Evolutionary conservation across 1,140 invertebrate genomes (phyloP).

Genomic region (Pseudomyrmex cubaensis): DNA sequence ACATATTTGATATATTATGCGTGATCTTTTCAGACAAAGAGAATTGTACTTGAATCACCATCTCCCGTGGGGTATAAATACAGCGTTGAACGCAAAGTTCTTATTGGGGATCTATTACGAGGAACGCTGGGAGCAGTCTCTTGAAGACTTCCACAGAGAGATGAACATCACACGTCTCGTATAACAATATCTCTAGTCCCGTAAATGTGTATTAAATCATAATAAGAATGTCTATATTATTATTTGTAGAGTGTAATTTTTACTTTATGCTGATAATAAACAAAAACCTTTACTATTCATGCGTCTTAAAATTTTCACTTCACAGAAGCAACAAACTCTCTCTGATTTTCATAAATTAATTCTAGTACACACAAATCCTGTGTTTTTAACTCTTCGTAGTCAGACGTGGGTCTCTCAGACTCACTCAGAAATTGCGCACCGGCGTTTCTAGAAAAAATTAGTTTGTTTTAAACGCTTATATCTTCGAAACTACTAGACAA

Average conservation of each 20-base stretch:
- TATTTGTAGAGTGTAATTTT: not conserved
- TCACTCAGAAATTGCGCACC: too few species aligned
- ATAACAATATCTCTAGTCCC: not conserved
- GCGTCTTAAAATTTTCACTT: too few species aligned
- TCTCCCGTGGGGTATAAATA: constrained; percentile 95
- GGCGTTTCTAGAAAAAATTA: too few species aligned
- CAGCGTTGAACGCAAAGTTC: constrained; percentile 91
- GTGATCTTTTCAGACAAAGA: constrained; percentile 88
- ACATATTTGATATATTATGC: not conserved
- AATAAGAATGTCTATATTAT: not conserved
- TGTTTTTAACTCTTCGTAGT: too few species aligned
- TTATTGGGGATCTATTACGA: constrained; percentile 96
- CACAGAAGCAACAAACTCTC: too few species aligned
- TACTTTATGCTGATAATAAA: too few species aligned
- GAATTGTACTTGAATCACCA: constrained; percentile 91
- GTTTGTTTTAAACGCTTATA: too few species aligned
- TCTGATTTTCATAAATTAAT: too few species aligned
- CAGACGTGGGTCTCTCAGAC: too few species aligned
- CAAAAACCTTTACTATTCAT: too few species aligned
- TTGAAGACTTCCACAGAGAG: constrained; percentile 92
- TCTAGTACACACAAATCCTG: too few species aligned
- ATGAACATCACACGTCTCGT: constrained; percentile 87
- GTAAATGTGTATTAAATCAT: not conserved
- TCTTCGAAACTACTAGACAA: too few species aligned
- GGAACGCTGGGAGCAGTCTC: constrained; percentile 95